Base-by-base conservation (phyloP, 2,888 invertebrate species). In the Leptogaster cylindrica region DNA sequence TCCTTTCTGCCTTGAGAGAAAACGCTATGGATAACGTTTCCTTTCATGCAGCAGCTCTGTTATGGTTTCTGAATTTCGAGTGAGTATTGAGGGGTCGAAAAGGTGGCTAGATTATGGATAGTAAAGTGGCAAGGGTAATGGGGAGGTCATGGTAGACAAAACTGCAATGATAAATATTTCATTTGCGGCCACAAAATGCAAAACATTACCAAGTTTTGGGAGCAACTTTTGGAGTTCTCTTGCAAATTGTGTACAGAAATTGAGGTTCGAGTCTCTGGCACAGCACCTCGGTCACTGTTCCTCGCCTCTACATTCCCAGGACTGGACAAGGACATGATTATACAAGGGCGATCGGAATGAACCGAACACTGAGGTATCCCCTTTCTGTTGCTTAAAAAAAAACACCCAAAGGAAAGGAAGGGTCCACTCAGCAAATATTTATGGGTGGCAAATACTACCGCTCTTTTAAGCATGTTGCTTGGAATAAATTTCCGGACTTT, bases 141-240 rank as follows among this genome's bases (percentile, higher is more conserved):
- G 31, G 10, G 31, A 31, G 31, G 31, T 6, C 31, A 10, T 5
- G 28, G 28, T 16, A 31, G 12, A 31, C 33, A 52, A 33, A 16
- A 52, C 52, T 52, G 52, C 52, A 52, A 52, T 52, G 52, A 52
- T 52, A 52, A 52, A 52, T 52, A 52, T 52, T 52, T 52, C 52
- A 52, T 52, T 52, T 52, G 33, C 52, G 52, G 31, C 52, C 52
- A 20, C 52, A 52, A 52, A 52, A 52, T 52, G 52, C 52, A 52
- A 52, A 52, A 52, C 52, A 52, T 20, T 16, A 28, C 52, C 52
- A 33, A 52, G 33, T 31, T 51, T 52, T 46, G 23, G 39, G 27
- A 33, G 33, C n/a, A 52, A 52, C 52, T 52, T 52, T 52, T 20
- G 33, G 33, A 52, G 52, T n/a, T n/a, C 52, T 28, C 16, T 33